A percentile compares a stretch with the other conserved stretches of the same genome.
phyloP scores from a whole-genome alignment of 2,888 invertebrate genomes.

The Drosophila greeni region DNA sequence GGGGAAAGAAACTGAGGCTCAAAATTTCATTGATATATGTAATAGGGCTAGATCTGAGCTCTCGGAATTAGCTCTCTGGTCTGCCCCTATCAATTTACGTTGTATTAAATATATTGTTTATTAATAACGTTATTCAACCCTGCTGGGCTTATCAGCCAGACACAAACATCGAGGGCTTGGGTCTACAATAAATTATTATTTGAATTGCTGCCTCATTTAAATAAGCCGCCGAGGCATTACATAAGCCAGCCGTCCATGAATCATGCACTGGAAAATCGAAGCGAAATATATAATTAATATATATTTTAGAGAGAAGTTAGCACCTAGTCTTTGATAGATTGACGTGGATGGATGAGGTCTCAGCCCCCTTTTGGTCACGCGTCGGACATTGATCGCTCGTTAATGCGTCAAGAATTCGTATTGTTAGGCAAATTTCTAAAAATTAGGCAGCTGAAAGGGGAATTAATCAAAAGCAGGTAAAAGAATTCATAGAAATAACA shows the following conservation, averaged over 20 bases:
- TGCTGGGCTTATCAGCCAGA: conserved; percentile 54
- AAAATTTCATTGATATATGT: conserved; percentile 28
- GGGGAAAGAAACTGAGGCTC: conserved; percentile 4
- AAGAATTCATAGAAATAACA: neutral
- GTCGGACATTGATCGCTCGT: conserved; percentile 21
- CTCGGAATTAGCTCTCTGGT: conserved; percentile 14
- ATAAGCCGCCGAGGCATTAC: conserved; percentile 35
- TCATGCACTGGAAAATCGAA: conserved; percentile 29
- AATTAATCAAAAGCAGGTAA: conserved; percentile 32
- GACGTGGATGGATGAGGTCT: conserved; percentile 12
- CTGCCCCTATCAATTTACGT: conserved; percentile 18
- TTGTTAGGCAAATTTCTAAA: conserved; percentile 13
- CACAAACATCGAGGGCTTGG: conserved; percentile 26
- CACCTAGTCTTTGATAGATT: conserved; percentile 23
- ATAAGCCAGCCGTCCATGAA: conserved; percentile 52
- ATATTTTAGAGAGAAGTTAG: neutral
- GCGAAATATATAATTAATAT: conserved; percentile 10
- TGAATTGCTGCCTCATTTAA: conserved; percentile 45
- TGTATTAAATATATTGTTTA: conserved; percentile 52
- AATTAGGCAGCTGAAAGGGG: conserved; percentile 11
- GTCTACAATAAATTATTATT: conserved; percentile 43
- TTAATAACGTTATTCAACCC: conserved; percentile 44
- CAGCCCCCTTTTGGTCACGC: conserved; percentile 2
- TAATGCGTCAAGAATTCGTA: conserved; percentile 15
- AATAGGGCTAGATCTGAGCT: neutral